Base-by-base conservation (phyloP, 2,797 vertebrate genomes). In the Halcyon smyrnensis region DNA sequence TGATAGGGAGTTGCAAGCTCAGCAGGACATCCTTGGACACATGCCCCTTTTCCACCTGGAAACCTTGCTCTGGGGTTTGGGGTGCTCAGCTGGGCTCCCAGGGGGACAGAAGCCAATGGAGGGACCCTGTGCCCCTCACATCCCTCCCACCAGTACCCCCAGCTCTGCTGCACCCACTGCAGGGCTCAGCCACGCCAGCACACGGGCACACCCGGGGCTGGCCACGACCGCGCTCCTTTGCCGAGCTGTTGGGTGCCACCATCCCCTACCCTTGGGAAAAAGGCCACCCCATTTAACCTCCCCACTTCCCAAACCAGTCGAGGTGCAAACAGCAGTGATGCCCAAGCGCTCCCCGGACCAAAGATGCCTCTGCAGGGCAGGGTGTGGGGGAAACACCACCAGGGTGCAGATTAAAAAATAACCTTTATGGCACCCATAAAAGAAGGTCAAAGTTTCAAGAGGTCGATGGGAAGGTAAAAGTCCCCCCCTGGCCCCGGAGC, bases 371-470 rank as follows among this genome's bases (percentile, higher is more conserved):
- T 50, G 41, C 7, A 3, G 25, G 30, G 51, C 9, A 20, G 27
- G 36, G 36, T 36, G 36, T 12, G 10, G 9, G 15, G 59, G 15
- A 24, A 67, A 24, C 41, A 32, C 53, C 0, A 3, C 64, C 0
- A 1, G 57, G 32, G 45, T 0, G 0, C 24, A n/a, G 93, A 69
- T 95, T 96, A 94, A 96, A 78, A 91, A 88, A 54, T 78, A 96
- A 95, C 96, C 69, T 96, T 97, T 96, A 96, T 95, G 79, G 76
- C 50, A 41, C 39, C 79, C 46, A 93, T 97, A 93, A 97, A 95
- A 80, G 45, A 80, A 88, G 94, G 89, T 78, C 1, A 1, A 93
- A 93, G 91, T 94, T 94, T 77, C 95, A 84, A 82, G 92, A 92
- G 87, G 87, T 89, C 11, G 0, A 21, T 11, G 37, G 69, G 62